Conservation (phyloP, 2,113 vertebrate genomes). For the Emydura subglobosa region DNA sequence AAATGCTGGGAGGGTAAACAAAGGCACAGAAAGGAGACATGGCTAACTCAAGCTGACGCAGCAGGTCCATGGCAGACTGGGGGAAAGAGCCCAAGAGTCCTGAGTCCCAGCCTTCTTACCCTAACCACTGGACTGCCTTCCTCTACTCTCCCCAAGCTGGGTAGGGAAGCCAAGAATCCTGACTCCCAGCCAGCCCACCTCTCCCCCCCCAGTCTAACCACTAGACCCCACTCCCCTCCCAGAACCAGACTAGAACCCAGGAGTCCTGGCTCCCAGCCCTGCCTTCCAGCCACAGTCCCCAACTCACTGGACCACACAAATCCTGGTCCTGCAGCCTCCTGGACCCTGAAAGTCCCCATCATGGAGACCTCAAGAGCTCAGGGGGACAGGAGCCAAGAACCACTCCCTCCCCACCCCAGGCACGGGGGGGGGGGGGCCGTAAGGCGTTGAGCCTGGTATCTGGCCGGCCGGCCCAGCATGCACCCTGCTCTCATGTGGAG, state of each 20-base stretch:
- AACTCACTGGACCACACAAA: not conserved
- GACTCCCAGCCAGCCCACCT: not conserved
- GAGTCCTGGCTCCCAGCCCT: not conserved
- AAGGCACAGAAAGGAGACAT: not conserved
- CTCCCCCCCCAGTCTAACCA: not conserved
- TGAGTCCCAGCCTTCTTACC: no score
- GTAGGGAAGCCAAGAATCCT: not conserved
- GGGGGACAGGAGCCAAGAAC: not conserved
- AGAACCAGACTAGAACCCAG: not conserved
- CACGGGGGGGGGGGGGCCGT: not conserved
- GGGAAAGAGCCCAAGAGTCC: not conserved
- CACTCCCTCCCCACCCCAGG: no score
- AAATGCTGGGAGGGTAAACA: not conserved
- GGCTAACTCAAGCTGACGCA: no score
- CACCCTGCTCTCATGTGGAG: not conserved
- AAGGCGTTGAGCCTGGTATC: not conserved
- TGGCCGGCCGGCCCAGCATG: rapidly evolving
- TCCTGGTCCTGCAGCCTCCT: not conserved
- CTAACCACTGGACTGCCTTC: no score
- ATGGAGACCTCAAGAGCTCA: not conserved
- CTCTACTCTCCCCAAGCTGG: not conserved
- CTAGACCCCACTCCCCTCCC: not conserved
- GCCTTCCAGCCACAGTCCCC: not conserved
- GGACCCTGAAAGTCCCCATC: not conserved
- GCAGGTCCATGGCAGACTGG: not conserved